Evolutionary conservation across 1,140 invertebrate species (phyloP).

Genomic region (Meteorus sp.): DNA sequence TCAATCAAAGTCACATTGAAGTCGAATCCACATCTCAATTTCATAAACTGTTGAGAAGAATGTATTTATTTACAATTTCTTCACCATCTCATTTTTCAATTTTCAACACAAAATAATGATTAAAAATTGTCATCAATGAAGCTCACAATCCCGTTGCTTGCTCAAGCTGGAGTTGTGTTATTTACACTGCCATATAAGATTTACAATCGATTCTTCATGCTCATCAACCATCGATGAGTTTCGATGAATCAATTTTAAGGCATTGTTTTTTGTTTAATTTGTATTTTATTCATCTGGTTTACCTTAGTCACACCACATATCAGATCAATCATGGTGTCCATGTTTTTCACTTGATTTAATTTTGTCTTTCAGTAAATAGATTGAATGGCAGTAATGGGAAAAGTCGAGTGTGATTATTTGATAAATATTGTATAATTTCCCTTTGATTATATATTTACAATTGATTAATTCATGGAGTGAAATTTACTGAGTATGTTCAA

Average conservation of each 20-base stretch:
- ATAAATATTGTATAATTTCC: constrained; percentile 7
- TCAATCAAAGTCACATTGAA: background rate
- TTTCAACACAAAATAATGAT: background rate
- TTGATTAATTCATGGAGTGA: too few relatives aligned
- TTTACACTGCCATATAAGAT: background rate
- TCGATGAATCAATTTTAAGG: constrained; percentile 40
- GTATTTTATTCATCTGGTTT: background rate
- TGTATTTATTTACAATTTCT: constrained; percentile 13
- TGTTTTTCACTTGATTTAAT: background rate
- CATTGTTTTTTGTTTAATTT: constrained; percentile 33
- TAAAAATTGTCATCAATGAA: too few relatives aligned
- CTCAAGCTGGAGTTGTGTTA: background rate
- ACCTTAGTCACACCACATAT: too few relatives aligned
- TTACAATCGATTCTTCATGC: background rate
- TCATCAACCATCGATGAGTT: background rate
- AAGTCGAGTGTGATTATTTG: constrained; percentile 22
- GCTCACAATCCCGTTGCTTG: background rate
- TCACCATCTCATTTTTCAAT: too few relatives aligned
- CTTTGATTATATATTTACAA: constrained; percentile 4
- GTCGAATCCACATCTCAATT: background rate
- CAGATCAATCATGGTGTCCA: too few relatives aligned
- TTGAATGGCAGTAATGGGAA: constrained; percentile 26
- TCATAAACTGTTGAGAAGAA: constrained; percentile 5
- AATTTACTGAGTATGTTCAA: too few relatives aligned
- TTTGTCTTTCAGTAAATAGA: background rate